Evolutionary conservation across 2,888 invertebrate species (phyloP).

Genomic region (Catocala fraxini): DNA sequence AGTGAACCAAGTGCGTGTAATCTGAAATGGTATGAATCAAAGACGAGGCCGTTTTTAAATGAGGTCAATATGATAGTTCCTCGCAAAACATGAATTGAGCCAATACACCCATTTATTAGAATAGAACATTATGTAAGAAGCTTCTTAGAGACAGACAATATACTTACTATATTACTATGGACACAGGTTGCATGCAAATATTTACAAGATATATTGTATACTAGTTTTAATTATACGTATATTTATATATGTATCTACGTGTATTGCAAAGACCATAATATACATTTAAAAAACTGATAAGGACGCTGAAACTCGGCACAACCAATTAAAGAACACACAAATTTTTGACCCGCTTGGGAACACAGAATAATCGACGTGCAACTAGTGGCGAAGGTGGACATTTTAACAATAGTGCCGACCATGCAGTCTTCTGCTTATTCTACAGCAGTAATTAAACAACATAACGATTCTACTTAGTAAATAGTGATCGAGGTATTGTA

Average conservation of each 20-base stretch:
- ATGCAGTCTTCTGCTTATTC: too few species aligned
- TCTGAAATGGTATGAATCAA: slow-evolving; percentile 12
- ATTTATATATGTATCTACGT: too few species aligned
- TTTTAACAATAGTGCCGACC: too few species aligned
- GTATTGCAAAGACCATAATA: too few species aligned
- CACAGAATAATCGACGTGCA: too few species aligned
- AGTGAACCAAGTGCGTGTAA: neutral
- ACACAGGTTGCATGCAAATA: neutral
- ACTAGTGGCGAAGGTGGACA: too few species aligned
- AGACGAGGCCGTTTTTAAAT: slow-evolving; percentile 18
- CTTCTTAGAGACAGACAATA: neutral
- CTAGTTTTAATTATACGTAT: too few species aligned
- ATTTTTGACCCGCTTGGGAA: too few species aligned
- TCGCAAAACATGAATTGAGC: slow-evolving; percentile 17
- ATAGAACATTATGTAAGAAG: slow-evolving; percentile 10
- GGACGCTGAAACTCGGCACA: too few species aligned
- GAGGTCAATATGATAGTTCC: slow-evolving; percentile 17
- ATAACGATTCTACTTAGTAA: slow-evolving; percentile 3
- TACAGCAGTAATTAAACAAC: neutral
- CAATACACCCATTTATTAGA: slow-evolving; percentile 12
- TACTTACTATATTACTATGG: neutral
- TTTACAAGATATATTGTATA: neutral
- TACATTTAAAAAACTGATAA: too few species aligned
- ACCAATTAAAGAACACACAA: too few species aligned
- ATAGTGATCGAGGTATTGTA: slow-evolving; percentile 6